Percentiles rank a stretch among this genome's conserved stretches.
phyloP scores from a whole-genome alignment of 1,140 invertebrate genomes.

The Dufourea novaeangliae region DNA sequence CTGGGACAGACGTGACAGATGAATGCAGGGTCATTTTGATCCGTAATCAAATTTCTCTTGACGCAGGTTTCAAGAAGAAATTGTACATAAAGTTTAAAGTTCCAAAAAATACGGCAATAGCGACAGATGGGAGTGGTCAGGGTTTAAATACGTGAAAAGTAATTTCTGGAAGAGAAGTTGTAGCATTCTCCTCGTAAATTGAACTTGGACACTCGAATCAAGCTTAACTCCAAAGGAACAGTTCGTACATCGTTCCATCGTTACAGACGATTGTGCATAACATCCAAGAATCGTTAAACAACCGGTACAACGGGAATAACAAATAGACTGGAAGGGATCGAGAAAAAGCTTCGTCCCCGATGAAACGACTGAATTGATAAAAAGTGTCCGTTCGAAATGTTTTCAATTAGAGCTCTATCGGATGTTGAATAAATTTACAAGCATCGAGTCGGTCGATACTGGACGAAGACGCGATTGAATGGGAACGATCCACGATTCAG shows the following conservation, averaged over 20 bases:
- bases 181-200: no score
- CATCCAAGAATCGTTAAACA: background rate
- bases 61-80: no score
- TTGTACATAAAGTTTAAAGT: no score
- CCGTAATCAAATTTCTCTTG: no score
- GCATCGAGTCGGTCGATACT: constrained; percentile 22
- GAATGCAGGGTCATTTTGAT: no score
- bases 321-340: background rate
- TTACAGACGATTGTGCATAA: background rate
- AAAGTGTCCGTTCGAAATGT: constrained; percentile 34
- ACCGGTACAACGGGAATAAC: background rate
- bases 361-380: constrained; percentile 22
- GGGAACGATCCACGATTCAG: constrained; percentile 35
- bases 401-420: constrained; percentile 32
- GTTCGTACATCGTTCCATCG: background rate
- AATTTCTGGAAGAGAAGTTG: no score
- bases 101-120: no score
- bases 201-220: no score
- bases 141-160: no score
- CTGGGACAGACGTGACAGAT: no score
- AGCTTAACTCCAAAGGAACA: background rate
- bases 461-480: constrained; percentile 6
- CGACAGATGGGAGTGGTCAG: no score
- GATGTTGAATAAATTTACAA: constrained; percentile 44
- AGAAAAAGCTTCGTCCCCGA: background rate